Conservation (phyloP, 2,797 vertebrate genomes). For the Aphelocoma californica region DNA sequence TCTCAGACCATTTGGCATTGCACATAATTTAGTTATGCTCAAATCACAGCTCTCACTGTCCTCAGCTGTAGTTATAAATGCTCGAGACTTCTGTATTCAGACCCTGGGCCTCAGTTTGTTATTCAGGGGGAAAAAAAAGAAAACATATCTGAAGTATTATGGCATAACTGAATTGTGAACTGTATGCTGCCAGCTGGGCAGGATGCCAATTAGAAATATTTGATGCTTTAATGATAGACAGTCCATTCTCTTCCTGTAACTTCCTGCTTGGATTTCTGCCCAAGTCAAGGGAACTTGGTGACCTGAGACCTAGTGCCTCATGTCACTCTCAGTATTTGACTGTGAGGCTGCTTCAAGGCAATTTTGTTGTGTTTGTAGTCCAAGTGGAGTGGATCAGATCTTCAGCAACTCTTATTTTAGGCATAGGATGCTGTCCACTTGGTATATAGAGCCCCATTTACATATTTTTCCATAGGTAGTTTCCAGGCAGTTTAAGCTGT, state of each 20-base stretch:
- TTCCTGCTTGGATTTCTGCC: constrained; percentile 44
- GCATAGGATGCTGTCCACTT: background rate
- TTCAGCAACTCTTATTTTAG: background rate
- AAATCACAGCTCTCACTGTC: background rate
- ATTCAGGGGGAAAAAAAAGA: background rate
- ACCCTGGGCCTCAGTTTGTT: background rate
- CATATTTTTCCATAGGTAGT: background rate
- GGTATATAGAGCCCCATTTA: background rate
- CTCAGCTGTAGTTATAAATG: background rate
- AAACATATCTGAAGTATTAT: background rate
- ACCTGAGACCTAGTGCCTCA: background rate
- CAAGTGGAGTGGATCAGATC: background rate
- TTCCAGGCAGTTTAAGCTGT: background rate
- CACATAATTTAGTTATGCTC: background rate
- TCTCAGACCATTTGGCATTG: background rate
- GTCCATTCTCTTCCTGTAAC: constrained; percentile 16
- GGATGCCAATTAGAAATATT: constrained; percentile 14
- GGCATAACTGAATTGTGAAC: constrained; percentile 1
- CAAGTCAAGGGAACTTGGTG: background rate
- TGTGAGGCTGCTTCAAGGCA: background rate
- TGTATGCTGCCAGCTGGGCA: constrained; percentile 15
- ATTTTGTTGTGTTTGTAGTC: background rate
- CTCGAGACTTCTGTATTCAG: background rate
- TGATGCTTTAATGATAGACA: constrained; percentile 32
- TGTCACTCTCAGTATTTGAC: background rate